Evolutionary conservation across 1,140 invertebrate species (phyloP).

Genomic region (Eupristina koningsbergeri): DNA sequence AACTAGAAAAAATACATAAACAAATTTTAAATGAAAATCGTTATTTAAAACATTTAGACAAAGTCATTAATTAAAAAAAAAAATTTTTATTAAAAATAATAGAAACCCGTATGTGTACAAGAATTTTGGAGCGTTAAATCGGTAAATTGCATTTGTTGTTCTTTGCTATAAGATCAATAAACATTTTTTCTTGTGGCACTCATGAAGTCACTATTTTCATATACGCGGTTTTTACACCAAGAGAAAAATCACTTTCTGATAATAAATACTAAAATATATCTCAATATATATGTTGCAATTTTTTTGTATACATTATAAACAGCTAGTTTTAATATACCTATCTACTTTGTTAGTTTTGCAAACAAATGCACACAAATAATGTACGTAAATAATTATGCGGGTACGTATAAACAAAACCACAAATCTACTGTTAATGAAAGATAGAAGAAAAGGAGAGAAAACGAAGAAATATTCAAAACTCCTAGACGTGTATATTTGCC

Average conservation of each 20-base stretch:
- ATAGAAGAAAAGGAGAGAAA: background rate
- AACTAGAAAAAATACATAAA: too few species aligned
- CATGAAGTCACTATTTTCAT: too few species aligned
- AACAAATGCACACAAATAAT: background rate
- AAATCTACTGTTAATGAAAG: background rate
- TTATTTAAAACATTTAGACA: too few species aligned
- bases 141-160: background rate
- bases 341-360: background rate
- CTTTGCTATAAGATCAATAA: too few species aligned
- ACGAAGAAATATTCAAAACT: too few species aligned
- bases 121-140: too few species aligned
- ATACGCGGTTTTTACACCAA: background rate
- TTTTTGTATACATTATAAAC: background rate
- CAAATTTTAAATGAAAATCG: too few species aligned
- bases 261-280: background rate
- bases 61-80: too few species aligned
- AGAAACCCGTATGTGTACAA: too few species aligned
- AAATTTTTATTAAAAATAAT: too few species aligned
- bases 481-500: background rate
- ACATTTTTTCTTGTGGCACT: background rate
- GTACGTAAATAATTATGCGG: background rate
- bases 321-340: background rate
- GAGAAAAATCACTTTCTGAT: background rate
- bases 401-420: constrained; percentile 1
- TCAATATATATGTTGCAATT: background rate